Conservation (phyloP, 2,888 invertebrate genomes). For the Sturmia bella region DNA sequence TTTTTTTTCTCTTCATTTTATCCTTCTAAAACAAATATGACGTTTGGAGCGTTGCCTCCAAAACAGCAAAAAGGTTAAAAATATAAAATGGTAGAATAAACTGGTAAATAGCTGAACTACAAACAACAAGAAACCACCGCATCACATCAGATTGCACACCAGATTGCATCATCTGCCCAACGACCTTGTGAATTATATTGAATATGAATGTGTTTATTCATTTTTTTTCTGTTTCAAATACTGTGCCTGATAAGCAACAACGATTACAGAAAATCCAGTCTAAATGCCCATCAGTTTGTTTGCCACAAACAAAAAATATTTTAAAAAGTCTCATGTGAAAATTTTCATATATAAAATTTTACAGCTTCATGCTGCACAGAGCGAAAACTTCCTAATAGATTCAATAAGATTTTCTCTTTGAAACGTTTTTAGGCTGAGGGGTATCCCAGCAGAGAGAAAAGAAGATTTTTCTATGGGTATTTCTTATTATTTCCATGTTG, state of each 20-base stretch:
- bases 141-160: not conserved
- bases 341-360: too few species aligned
- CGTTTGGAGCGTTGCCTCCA: conserved; percentile 29
- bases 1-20: not conserved
- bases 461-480: too few species aligned
- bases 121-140: not conserved
- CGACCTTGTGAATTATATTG: conserved; percentile 59
- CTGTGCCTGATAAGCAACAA: not conserved
- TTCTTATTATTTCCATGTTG: too few species aligned
- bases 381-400: too few species aligned
- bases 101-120: conserved; percentile 44
- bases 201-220: conserved; percentile 6
- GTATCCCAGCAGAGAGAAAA: too few species aligned
- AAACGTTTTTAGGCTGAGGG: too few species aligned
- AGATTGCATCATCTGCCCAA: conserved; percentile 29
- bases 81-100: conserved; percentile 6
- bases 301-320: too few species aligned
- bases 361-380: too few species aligned
- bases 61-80: not conserved
- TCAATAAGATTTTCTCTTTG: too few species aligned
- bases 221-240: conserved; percentile 24
- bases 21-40: conserved; percentile 5
- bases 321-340: too few species aligned
- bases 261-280: not conserved
- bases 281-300: not conserved